These are phyloP conservation scores for Coleophora deauratella DNA, from an alignment of 2,888 invertebrate genomes.

Conservation along the genomic window DNA sequence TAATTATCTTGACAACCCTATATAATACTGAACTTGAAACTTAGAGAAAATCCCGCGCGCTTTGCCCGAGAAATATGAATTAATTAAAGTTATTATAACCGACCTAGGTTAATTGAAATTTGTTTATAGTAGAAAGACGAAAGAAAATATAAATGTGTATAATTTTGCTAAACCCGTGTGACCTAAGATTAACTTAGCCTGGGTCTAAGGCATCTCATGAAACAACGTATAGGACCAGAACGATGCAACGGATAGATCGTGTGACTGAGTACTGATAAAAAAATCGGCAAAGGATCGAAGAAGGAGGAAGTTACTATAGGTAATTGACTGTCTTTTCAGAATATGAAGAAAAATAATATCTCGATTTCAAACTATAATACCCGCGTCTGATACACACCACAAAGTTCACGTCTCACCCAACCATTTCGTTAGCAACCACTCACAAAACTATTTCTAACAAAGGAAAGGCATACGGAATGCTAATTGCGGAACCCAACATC, in stretches of 20 bases:
- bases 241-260: no score
- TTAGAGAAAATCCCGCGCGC: conserved; percentile 32
- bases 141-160: conserved; percentile 43
- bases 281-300: no score
- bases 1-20: conserved; percentile 48
- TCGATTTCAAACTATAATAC: no score
- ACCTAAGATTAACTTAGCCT: conserved; percentile 16
- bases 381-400: no score
- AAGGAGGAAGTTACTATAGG: no score
- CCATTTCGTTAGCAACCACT: neutral
- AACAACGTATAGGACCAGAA: no score
- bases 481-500: conserved; percentile 51
- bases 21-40: conserved; percentile 29
- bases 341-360: no score
- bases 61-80: conserved; percentile 52
- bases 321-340: no score
- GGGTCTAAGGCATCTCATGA: no score
- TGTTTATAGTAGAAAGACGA: conserved; percentile 41
- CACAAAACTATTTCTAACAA: conserved; percentile 23
- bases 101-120: conserved; percentile 61
- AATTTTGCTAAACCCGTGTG: conserved; percentile 45
- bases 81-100: conserved; percentile 64
- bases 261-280: no score
- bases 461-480: conserved; percentile 42
- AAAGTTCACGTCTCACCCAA: no score